Evolutionary conservation across 2,888 invertebrate species (phyloP).

Genomic region (Athalia cordata): DNA sequence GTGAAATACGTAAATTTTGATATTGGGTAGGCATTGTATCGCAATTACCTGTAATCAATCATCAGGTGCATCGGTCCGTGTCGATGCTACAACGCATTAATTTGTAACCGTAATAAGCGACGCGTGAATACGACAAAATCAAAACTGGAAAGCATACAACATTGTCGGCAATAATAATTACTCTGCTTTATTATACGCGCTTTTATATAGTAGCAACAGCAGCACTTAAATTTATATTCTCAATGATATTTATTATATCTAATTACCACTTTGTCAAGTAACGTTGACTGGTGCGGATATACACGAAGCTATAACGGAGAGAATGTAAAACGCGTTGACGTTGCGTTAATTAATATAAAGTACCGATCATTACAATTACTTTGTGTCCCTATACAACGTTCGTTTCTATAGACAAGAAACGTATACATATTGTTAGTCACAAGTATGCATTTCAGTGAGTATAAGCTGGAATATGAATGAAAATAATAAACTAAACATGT

Average conservation of each 20-base stretch:
- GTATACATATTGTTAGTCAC: background rate
- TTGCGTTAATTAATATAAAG: slow-evolving; percentile 25
- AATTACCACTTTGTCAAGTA: slow-evolving; percentile 34
- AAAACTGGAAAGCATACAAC: slow-evolving; percentile 26
- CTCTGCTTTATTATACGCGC: background rate
- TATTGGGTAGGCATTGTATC: too few species aligned
- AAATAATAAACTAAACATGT: too few species aligned
- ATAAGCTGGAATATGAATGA: too few species aligned
- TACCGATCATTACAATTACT: slow-evolving; percentile 18
- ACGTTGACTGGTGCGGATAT: background rate
- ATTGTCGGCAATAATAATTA: slow-evolving; percentile 3
- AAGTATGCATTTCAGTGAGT: too few species aligned
- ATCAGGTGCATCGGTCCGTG: too few species aligned
- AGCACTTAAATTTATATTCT: background rate
- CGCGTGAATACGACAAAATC: slow-evolving; percentile 11
- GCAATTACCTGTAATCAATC: too few species aligned
- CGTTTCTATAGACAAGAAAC: background rate
- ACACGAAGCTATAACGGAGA: background rate
- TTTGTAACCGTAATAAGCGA: background rate
- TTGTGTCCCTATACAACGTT: slow-evolving; percentile 9
- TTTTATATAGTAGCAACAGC: background rate
- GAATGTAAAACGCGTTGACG: slow-evolving; percentile 28
- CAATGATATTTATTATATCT: background rate
- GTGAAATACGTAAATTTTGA: too few species aligned
- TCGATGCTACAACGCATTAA: background rate